phyloP scores from a whole-genome alignment of 2,888 invertebrate genomes.

The Mimas tiliae region DNA sequence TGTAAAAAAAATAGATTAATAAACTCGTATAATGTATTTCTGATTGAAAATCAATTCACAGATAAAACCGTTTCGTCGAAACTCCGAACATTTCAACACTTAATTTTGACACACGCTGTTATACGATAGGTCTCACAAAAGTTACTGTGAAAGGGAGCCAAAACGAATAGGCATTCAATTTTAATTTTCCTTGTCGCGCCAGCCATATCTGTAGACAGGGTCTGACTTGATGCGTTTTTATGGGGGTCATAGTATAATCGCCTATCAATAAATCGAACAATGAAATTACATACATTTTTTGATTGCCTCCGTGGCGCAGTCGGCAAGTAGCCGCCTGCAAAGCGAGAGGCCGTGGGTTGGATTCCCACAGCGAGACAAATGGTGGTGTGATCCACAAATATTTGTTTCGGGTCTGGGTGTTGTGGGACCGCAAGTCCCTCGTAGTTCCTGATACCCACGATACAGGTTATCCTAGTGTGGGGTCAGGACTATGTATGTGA shows the following conservation, averaged over 20 bases:
- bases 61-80: constrained; percentile 30
- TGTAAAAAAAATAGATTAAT: background rate
- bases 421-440: too few relatives aligned
- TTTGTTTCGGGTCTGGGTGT: too few relatives aligned
- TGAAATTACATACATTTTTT: too few relatives aligned
- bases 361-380: too few relatives aligned
- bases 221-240: background rate
- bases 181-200: constrained; percentile 33
- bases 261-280: too few relatives aligned
- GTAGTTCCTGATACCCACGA: too few relatives aligned
- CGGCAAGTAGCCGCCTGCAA: too few relatives aligned
- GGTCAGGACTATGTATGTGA: too few relatives aligned
- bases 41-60: constrained; percentile 34
- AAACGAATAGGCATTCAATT: constrained; percentile 35
- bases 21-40: constrained; percentile 5
- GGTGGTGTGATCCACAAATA: too few relatives aligned
- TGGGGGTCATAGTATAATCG: background rate
- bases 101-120: constrained; percentile 24
- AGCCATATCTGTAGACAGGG: background rate
- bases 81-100: background rate
- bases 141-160: constrained; percentile 35
- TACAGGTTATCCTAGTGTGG: too few relatives aligned
- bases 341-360: too few relatives aligned
- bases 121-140: constrained; percentile 37
- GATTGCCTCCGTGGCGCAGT: too few relatives aligned